phyloP scores from a whole-genome alignment of 2,797 vertebrate genomes.

The Melanotaenia boesemani region DNA sequence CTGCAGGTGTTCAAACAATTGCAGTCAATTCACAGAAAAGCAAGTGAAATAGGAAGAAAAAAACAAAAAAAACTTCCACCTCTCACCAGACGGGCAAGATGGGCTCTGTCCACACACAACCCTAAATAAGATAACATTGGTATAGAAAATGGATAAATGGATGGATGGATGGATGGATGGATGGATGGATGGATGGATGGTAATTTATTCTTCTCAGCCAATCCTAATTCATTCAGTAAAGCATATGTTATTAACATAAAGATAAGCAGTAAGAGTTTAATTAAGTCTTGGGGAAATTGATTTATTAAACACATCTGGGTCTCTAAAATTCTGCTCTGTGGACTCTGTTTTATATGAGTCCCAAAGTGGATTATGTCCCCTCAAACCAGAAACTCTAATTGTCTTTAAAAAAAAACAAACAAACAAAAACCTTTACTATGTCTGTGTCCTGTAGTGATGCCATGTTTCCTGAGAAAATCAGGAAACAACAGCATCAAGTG shows the following conservation, averaged over 20 bases:
- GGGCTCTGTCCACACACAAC: too few species aligned
- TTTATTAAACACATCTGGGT: slow-evolving; percentile 79
- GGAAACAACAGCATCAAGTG: slow-evolving; percentile 41
- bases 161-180: slow-evolving; percentile 30
- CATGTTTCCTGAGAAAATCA: slow-evolving; percentile 33
- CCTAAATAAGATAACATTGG: too few species aligned
- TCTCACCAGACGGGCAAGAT: background rate
- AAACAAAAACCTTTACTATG: slow-evolving; percentile 6
- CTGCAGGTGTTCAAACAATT: slow-evolving; percentile 29
- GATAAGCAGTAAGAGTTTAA: slow-evolving; percentile 76
- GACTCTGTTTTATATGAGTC: slow-evolving; percentile 56
- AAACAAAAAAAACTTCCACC: slow-evolving; percentile 8
- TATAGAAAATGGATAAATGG: slow-evolving; percentile 9
- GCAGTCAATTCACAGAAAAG: slow-evolving; percentile 12
- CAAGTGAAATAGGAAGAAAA: slow-evolving; percentile 14
- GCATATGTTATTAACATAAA: slow-evolving; percentile 79
- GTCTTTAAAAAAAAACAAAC: slow-evolving; percentile 28
- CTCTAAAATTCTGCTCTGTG: slow-evolving; percentile 66
- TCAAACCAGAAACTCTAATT: slow-evolving; percentile 25
- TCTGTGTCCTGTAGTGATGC: slow-evolving; percentile 41
- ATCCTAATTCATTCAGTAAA: slow-evolving; percentile 61
- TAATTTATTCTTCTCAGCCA: slow-evolving; percentile 53
- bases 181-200: slow-evolving; percentile 38
- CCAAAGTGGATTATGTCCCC: slow-evolving; percentile 25
- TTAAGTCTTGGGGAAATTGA: slow-evolving; percentile 70